Conservation (phyloP, 2,888 invertebrate genomes). For the Tridacna crocea region DNA sequence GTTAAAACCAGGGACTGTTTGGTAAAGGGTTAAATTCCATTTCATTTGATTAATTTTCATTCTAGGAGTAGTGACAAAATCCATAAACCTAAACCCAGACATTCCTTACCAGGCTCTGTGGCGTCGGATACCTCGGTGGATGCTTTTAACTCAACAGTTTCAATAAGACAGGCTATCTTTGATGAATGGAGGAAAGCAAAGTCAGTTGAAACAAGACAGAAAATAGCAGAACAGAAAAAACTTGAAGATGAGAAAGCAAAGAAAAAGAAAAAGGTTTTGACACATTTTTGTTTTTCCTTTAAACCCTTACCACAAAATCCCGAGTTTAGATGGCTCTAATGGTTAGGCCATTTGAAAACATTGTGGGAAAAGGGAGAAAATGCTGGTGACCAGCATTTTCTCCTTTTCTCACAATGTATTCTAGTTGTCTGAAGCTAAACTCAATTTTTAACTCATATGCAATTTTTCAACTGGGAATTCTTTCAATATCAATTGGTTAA, state of each 20-base stretch:
- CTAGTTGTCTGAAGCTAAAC: too few relatives aligned
- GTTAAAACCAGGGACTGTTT: too few relatives aligned
- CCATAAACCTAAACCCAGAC: slow-evolving; percentile 76
- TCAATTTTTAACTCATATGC: too few relatives aligned
- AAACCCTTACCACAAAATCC: not conserved
- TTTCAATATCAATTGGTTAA: too few relatives aligned
- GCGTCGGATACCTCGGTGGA: slow-evolving; percentile 51
- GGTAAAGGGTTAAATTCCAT: too few relatives aligned
- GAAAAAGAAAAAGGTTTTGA: slow-evolving; percentile 74
- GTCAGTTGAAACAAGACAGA: slow-evolving; percentile 62
- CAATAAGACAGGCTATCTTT: slow-evolving; percentile 76
- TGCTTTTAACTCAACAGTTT: slow-evolving; percentile 71
- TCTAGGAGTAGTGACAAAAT: slow-evolving; percentile 42
- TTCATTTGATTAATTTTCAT: not conserved
- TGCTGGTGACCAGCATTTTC: too few relatives aligned
- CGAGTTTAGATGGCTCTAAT: too few relatives aligned
- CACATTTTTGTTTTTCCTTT: not conserved
- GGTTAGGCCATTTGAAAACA: too few relatives aligned
- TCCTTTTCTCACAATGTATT: too few relatives aligned
- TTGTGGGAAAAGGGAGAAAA: too few relatives aligned
- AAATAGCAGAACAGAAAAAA: slow-evolving; percentile 71
- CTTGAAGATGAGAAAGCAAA: slow-evolving; percentile 72
- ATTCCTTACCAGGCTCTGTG: slow-evolving; percentile 70
- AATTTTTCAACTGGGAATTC: too few relatives aligned
- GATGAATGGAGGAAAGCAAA: slow-evolving; percentile 76